Evolutionary conservation across 2,797 vertebrate genomes (phyloP).

Genomic region (Ptychobarbus kaznakovi): DNA sequence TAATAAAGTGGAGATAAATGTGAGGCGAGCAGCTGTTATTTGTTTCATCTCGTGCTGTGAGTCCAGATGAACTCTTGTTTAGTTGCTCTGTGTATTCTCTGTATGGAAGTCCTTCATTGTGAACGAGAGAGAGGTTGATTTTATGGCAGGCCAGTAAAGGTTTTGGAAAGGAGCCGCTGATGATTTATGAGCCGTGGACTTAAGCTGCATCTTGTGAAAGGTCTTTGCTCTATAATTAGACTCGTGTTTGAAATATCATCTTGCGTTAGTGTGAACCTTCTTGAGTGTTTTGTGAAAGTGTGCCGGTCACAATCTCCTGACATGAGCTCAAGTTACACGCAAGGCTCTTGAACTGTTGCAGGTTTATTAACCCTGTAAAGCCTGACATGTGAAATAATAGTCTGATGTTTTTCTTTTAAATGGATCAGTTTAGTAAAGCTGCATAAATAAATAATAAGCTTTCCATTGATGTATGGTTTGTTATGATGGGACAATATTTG

Average conservation of each 20-base stretch:
- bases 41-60: not conserved
- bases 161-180: not conserved
- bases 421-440: too few relatives aligned
- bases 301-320: not conserved
- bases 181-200: not conserved
- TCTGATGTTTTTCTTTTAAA: not conserved
- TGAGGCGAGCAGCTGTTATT: not conserved
- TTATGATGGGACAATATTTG: too few relatives aligned
- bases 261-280: not conserved
- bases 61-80: not conserved
- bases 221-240: slow-evolving; percentile 12
- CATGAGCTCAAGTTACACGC: not conserved
- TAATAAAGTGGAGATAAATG: not conserved
- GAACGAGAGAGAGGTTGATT: too few relatives aligned
- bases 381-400: not conserved
- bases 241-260: not conserved
- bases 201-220: not conserved
- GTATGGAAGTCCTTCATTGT: not conserved
- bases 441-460: too few relatives aligned
- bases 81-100: not conserved
- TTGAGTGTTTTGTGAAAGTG: not conserved
- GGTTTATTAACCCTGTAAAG: not conserved
- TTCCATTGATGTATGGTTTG: too few relatives aligned
- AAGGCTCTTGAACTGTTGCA: not conserved
- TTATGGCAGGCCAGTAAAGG: not conserved